phyloP scores from a whole-genome alignment of 2,113 vertebrate genomes.

The Sylvietta virens region DNA sequence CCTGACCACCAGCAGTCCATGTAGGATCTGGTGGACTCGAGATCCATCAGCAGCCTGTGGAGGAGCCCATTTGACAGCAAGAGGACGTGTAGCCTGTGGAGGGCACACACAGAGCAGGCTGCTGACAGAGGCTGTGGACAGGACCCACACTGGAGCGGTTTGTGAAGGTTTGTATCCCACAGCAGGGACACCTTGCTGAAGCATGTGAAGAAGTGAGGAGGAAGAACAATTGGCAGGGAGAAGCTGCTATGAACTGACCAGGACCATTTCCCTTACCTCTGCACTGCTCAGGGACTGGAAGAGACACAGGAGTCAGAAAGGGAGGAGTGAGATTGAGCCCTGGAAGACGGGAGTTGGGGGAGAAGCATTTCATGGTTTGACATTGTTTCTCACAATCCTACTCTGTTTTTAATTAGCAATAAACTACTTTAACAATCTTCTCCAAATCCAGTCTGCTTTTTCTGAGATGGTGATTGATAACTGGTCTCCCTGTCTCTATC shows the following conservation, averaged over 20 bases:
- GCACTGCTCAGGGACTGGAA: not conserved
- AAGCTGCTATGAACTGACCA: not conserved
- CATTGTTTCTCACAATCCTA: not conserved
- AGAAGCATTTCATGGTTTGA: not conserved
- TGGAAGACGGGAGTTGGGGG: fast-evolving
- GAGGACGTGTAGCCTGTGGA: fast-evolving
- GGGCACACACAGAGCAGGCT: fast-evolving
- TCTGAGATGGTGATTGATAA: not conserved
- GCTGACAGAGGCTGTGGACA: not conserved
- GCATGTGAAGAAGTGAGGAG: not conserved
- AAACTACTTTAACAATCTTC: not conserved
- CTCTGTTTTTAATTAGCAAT: not conserved
- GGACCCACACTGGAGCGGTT: not conserved
- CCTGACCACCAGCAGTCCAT: not conserved
- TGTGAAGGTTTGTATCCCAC: not conserved
- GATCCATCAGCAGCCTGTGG: not conserved
- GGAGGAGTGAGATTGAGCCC: not conserved
- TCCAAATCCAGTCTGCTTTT: not conserved
- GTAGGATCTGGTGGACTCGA: not conserved
- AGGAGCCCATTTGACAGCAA: not conserved
- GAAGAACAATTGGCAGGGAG: not conserved
- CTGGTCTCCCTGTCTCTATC: not conserved
- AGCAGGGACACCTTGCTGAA: fast-evolving
- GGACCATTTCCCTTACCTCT: not conserved
- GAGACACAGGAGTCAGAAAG: not conserved